A percentile compares a stretch with the other conserved stretches of the same genome.
phyloP scores from a whole-genome alignment of 2,113 vertebrate genomes.

The Albula goreensis region DNA sequence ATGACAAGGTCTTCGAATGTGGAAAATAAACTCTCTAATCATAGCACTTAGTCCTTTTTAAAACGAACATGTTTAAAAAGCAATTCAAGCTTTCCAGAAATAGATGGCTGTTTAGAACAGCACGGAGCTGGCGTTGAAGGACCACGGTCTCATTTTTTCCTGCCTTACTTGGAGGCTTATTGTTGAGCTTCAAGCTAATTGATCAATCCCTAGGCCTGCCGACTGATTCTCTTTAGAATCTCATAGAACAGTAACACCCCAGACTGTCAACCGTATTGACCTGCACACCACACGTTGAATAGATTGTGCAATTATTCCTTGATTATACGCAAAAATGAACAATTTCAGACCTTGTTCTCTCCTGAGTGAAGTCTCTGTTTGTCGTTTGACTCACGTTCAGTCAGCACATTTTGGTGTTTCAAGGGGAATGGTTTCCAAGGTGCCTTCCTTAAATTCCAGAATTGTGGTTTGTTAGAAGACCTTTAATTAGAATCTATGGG shows the following conservation, averaged over 20 bases:
- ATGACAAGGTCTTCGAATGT: background rate
- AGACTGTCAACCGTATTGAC: background rate
- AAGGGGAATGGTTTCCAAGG: background rate
- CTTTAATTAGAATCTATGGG: background rate
- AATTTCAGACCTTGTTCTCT: background rate
- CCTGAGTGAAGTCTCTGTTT: background rate
- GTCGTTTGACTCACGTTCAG: background rate
- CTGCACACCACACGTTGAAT: constrained; percentile 12
- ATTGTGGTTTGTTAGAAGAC: background rate
- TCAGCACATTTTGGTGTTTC: background rate
- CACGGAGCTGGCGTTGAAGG: background rate
- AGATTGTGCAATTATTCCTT: constrained; percentile 17
- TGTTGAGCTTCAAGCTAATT: constrained; percentile 9
- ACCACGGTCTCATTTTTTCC: background rate
- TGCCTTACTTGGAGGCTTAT: background rate
- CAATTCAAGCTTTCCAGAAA: background rate
- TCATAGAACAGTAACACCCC: constrained; percentile 10
- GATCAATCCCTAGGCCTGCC: background rate
- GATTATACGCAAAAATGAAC: background rate
- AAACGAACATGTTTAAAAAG: background rate
- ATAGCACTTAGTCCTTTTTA: background rate
- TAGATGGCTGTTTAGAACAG: background rate
- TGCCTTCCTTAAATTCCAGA: background rate
- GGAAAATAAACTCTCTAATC: background rate
- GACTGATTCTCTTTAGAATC: background rate